Conservation (phyloP, 2,113 vertebrate species). For the Osmerus mordax region DNA sequence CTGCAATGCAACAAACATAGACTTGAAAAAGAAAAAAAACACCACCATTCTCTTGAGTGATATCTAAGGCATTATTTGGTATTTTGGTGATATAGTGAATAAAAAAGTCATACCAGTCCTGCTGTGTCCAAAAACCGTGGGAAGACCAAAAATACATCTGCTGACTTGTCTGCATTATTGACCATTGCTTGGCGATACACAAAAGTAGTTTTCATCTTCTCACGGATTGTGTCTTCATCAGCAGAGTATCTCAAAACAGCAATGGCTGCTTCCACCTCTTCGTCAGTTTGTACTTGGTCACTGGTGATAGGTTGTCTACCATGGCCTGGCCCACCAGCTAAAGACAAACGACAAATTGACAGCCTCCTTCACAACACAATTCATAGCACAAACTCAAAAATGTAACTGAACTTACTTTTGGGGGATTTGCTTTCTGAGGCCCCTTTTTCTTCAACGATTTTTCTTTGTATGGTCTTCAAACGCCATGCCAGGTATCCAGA, state of each 20-base stretch:
- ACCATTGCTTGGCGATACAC: neutral
- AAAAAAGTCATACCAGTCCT: constrained; percentile 20
- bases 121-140: constrained; percentile 13
- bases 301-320: too few relatives aligned
- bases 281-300: neutral
- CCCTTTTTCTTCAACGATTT: neutral
- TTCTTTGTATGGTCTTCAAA: constrained; percentile 20
- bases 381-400: neutral
- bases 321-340: too few relatives aligned
- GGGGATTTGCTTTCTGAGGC: neutral
- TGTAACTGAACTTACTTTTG: constrained; percentile 11
- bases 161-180: constrained; percentile 9
- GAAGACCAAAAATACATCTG: constrained; percentile 20
- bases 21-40: neutral
- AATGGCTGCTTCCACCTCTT: neutral
- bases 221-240: too few relatives aligned
- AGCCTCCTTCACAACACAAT: constrained; percentile 9
- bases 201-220: too few relatives aligned
- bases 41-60: neutral
- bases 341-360: neutral
- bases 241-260: too few relatives aligned
- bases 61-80: neutral
- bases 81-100: neutral
- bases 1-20: constrained; percentile 19
- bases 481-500: constrained; percentile 15